Conservation (phyloP, 2,888 invertebrate genomes). For the Eupithecia insigniata region DNA sequence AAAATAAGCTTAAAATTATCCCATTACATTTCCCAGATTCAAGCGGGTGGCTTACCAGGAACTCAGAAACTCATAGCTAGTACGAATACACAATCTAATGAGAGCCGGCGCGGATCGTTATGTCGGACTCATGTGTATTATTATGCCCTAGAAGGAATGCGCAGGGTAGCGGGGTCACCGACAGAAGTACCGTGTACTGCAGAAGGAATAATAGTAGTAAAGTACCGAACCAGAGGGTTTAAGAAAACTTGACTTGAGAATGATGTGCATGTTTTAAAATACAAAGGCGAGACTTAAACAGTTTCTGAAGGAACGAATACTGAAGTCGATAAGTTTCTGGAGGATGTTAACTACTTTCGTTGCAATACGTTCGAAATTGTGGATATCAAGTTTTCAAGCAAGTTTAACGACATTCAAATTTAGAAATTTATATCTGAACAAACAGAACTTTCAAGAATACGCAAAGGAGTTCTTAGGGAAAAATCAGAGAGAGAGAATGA, state of each 20-base stretch:
- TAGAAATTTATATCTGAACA: background rate
- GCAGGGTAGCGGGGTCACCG: constrained; percentile 72
- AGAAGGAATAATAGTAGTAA: constrained; percentile 40
- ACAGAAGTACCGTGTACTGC: constrained; percentile 62
- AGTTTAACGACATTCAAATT: background rate
- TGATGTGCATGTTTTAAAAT: constrained; percentile 5
- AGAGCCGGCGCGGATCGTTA: constrained; percentile 75
- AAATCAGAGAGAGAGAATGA: background rate
- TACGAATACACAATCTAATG: constrained; percentile 74
- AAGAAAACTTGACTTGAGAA: constrained; percentile 16
- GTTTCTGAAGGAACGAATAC: background rate
- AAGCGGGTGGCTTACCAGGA: constrained; percentile 48
- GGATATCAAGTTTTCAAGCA: background rate
- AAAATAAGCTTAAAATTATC: constrained; percentile 17
- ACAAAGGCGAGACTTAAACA: background rate
- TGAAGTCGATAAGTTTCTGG: no score
- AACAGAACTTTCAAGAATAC: background rate
- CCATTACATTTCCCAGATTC: constrained; percentile 20
- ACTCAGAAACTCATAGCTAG: constrained; percentile 60
- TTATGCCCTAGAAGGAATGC: constrained; percentile 82
- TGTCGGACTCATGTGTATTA: constrained; percentile 77
- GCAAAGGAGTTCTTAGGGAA: background rate
- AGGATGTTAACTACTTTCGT: background rate
- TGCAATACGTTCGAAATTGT: background rate
- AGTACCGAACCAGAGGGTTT: constrained; percentile 31